Base-by-base conservation (phyloP, 2,797 vertebrate species). In the Mastacembelus armatus region DNA sequence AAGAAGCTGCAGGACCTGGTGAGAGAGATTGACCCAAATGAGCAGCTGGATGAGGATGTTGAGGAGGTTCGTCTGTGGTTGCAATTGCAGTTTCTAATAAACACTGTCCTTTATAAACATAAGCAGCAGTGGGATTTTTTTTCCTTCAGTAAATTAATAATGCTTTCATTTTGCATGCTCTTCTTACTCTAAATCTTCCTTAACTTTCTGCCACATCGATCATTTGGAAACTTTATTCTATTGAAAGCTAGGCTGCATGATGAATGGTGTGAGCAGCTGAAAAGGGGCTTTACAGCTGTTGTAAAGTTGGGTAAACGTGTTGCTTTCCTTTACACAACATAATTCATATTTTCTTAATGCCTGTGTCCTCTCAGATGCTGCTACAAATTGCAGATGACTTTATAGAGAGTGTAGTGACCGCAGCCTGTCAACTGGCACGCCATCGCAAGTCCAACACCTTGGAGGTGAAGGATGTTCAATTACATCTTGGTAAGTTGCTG, bases 1-100 rank as follows among this genome's bases (percentile, higher is more conserved):
- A 99, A 99, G 94, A 99, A 99, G 76, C 86, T 99, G 62, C 98
- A 99, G 83, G 98, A 99, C 86, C 91, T 99, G 81, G 98, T 99
- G 74, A 94, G 98, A 81, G 98, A 99, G 87, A 96, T 99, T 43
- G 98, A 99, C 85, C 98, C 98, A 0, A 99, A 98, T 0, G 97
- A 98, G 83, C 98, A 99, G 85, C 91, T 99, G 86, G 98, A 99
- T 91, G 98, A 99, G 78, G 98, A 99, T 35, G 98, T 99, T 11
- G 98, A 99, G 66, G 98, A 99, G 93, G 98, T 99, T 6, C n/a
- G 85, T 86, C 15, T 21, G 5, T 19, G 5, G 9, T 64, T 82
- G 71, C 14, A 35, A 55, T 9, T 26, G 0, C 5, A 15, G 1
- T 57, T 54, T 45, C 4, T 63, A n/a, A 27, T 55, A 1, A 39